These are phyloP conservation scores for Hoplodrina ambigua DNA, from an alignment of 2,888 invertebrate genomes.

Conservation along the genomic window DNA sequence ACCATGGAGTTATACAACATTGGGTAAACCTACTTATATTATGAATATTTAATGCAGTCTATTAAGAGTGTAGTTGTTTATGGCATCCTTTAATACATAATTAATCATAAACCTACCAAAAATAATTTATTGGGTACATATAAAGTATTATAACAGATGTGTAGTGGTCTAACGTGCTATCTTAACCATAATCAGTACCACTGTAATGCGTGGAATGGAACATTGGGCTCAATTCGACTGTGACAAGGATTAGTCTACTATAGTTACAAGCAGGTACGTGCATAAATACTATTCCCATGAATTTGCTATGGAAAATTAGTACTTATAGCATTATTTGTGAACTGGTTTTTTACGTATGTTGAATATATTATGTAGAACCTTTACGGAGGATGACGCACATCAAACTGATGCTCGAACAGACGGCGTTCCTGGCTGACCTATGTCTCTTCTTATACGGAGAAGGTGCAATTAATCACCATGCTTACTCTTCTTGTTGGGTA, in stretches of 20 bases:
- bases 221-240: slow-evolving; percentile 66
- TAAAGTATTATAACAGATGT: slow-evolving; percentile 12
- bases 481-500: too few relatives aligned
- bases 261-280: neutral
- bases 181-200: slow-evolving; percentile 42
- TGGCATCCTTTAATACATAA: too few relatives aligned
- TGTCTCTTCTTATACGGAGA: neutral
- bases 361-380: neutral
- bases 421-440: too few relatives aligned
- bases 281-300: slow-evolving; percentile 16
- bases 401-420: too few relatives aligned
- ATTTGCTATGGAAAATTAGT: slow-evolving; percentile 25
- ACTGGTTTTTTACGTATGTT: neutral
- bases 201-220: slow-evolving; percentile 59
- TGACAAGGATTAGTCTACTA: slow-evolving; percentile 51
- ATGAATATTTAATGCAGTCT: too few relatives aligned
- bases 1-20: too few relatives aligned
- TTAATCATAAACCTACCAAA: too few relatives aligned
- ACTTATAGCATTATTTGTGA: neutral
- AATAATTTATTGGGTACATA: neutral
- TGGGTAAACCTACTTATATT: too few relatives aligned
- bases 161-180: slow-evolving; percentile 35
- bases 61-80: too few relatives aligned
- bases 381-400: too few relatives aligned
- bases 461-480: neutral